phyloP scores from a whole-genome alignment of 2,797 vertebrate species.

The Hypotaenidia okinawae region DNA sequence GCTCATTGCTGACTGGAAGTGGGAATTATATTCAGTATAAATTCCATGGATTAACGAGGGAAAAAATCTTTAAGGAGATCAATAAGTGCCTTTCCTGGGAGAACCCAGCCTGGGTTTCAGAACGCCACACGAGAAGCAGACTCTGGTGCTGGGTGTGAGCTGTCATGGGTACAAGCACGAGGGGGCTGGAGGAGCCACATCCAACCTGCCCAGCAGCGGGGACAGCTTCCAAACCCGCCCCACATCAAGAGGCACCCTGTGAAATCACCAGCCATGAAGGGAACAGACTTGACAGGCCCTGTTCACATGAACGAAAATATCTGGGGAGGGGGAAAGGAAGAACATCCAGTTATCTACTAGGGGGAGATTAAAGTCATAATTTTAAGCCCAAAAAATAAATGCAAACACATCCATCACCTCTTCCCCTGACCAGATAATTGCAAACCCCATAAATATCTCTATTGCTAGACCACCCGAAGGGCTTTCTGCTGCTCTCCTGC shows the following conservation, averaged over 20 bases:
- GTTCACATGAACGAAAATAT: not conserved
- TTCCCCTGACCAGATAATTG: not conserved
- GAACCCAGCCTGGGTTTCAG: not conserved
- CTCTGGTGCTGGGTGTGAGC: rapidly evolving
- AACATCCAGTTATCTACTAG: not conserved
- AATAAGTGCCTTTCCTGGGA: not conserved
- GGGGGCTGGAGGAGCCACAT: not conserved
- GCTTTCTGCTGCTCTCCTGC: not conserved
- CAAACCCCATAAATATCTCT: not conserved
- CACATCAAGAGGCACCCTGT: not conserved
- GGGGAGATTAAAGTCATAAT: not conserved
- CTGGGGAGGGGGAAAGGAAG: no score
- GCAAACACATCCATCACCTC: not conserved
- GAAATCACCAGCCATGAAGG: not conserved
- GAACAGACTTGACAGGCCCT: rapidly evolving
- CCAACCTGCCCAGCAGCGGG: not conserved
- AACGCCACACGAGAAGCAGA: not conserved
- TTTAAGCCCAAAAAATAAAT: not conserved
- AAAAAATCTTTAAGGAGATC: not conserved
- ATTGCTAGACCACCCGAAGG: rapidly evolving
- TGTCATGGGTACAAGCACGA: rapidly evolving
- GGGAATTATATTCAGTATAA: not conserved
- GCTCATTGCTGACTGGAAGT: not conserved
- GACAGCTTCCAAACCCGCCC: not conserved
- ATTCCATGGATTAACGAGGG: not conserved